These are phyloP conservation scores for Grus americana DNA, from an alignment of 2,113 vertebrate species.

Conservation along the genomic window DNA sequence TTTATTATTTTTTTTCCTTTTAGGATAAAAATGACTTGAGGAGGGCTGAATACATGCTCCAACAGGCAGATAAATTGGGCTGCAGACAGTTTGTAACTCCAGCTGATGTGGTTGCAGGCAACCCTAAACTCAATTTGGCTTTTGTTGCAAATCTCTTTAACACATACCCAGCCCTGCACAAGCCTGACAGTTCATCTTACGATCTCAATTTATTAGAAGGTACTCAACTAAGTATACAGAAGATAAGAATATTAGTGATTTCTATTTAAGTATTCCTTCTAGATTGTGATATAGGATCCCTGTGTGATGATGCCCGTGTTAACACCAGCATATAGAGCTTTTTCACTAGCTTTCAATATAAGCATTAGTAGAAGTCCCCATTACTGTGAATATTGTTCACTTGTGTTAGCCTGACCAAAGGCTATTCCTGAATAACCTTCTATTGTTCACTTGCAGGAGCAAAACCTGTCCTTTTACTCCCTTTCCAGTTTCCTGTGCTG, in stretches of 20 bases:
- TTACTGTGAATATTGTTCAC: neutral
- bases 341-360: neutral
- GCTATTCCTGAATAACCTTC: conserved; percentile 1
- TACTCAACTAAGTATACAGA: conserved; percentile 55
- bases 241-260: neutral
- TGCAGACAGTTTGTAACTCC: conserved; percentile 96
- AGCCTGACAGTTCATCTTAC: conserved; percentile 71
- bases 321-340: neutral
- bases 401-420: neutral
- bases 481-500: neutral
- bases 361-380: neutral
- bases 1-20: neutral
- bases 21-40: conserved; percentile 85
- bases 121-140: conserved; percentile 94
- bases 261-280: neutral
- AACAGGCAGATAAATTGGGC: conserved; percentile 90
- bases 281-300: neutral
- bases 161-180: conserved; percentile 83
- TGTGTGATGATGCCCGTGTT: neutral
- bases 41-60: conserved; percentile 91
- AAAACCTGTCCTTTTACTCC: neutral
- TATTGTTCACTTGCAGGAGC: neutral
- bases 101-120: conserved; percentile 90
- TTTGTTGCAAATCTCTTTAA: conserved; percentile 98
- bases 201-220: conserved; percentile 86